Base-by-base conservation (phyloP, 2,797 vertebrate species). In the Petrocephalus sullivani region DNA sequence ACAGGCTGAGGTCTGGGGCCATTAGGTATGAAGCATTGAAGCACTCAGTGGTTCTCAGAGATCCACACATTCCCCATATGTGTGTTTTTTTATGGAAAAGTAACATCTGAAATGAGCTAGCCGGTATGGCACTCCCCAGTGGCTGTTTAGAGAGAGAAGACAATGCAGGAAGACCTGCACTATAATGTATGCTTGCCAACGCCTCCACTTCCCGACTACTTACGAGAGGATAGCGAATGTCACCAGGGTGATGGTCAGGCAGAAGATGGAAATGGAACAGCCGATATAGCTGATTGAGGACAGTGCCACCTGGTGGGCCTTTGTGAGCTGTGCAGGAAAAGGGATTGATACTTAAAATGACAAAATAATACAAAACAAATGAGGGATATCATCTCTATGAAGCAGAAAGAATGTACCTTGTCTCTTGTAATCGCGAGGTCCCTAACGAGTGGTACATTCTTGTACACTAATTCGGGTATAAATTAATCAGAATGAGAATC, bases 151-250 rank as follows among this genome's bases (percentile, higher is more conserved):
- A 75, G 14, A 33, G 37, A 75, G 71, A 75, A 75, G 37, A 75
- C 67, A 75, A 46, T 5, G 16, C 33, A 75, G 16, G 37, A 75
- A 0, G 14, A 75, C 16, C 14, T 6, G 37, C 67, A 41, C 78
- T 82, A 53, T 19, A 82, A 10, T 16, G 9, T 23, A 51, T 83
- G 41, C 81, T 83, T 51, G 41, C 19, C 81, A 82, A 46, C n/a
- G 53, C 49, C 41, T n/a, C 19, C n/a, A 16, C 46, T 83, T 21
- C n/a, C 81, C 54, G 28, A 28, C 41, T 75, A 99, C 98, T 99
- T 94, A 99, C 98, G 98, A 99, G 58, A 99, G 93, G 83, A 98
- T 91, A 0, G 97, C 98, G 88, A 99, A 99, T 46, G 98, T 99
- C 93, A 96, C 96, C 91, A 99, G 95, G 0, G 98, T 99, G 94